A percentile compares a stretch with the other conserved stretches of the same genome.
Conservation (phyloP, 1,140 invertebrate genomes). For the Oncopeltus fasciatus region DNA sequence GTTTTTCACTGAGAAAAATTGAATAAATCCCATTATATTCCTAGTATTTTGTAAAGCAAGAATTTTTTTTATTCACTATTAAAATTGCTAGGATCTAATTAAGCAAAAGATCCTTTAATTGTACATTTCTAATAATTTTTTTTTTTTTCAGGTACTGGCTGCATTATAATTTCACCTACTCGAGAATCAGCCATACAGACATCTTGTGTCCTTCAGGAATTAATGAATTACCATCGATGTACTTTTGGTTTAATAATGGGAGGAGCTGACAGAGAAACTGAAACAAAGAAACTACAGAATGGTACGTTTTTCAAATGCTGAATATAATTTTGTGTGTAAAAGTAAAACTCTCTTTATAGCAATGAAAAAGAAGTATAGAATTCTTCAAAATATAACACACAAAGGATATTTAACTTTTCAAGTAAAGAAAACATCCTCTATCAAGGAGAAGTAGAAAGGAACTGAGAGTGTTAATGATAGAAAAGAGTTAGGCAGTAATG, state of each 20-base stretch:
- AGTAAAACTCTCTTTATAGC: not conserved
- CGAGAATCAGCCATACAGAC: constrained; percentile 97
- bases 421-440: not conserved
- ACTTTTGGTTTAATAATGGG: constrained; percentile 87
- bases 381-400: not conserved
- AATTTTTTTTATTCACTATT: not conserved
- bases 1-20: too few species aligned
- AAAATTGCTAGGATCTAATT: not conserved
- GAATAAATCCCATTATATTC: not conserved
- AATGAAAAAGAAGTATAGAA: not conserved
- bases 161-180: constrained; percentile 92
- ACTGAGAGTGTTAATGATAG: too few species aligned
- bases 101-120: not conserved
- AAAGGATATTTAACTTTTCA: not conserved
- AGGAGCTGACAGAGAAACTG: constrained; percentile 80
- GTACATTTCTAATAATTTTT: too few species aligned
- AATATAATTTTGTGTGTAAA: not conserved
- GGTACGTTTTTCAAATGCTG: constrained; percentile 36
- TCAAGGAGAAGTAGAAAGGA: too few species aligned
- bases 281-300: constrained; percentile 83
- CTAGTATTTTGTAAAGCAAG: not conserved
- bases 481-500: too few species aligned
- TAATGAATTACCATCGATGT: constrained; percentile 76
- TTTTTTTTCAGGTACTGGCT: constrained; percentile 68
- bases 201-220: constrained; percentile 88